A percentile compares a stretch with the other conserved stretches of the same genome.
Conservation (phyloP, 2,888 invertebrate species). For the Dryocosmus kuriphilus region DNA sequence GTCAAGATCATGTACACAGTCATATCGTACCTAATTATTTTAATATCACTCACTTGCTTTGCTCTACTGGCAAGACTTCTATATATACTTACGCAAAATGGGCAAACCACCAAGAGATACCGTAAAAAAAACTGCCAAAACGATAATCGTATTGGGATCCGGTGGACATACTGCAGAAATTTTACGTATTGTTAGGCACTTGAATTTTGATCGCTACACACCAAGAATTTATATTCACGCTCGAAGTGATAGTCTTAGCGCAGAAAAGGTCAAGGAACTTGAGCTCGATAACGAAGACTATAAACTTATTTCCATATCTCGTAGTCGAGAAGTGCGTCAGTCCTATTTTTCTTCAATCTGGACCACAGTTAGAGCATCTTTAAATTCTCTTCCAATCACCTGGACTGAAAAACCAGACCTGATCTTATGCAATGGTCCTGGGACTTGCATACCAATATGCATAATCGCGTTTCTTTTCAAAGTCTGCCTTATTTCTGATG, state of each 20-base stretch:
- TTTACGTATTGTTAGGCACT: conserved; percentile 83
- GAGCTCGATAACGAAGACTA: conserved; percentile 78
- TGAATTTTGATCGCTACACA: conserved; percentile 83
- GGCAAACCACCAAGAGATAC: background rate
- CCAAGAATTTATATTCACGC: conserved; percentile 90
- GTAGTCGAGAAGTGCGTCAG: conserved; percentile 93
- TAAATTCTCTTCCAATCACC: conserved; percentile 85
- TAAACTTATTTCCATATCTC: conserved; percentile 83
- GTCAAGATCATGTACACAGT: background rate
- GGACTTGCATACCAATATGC: conserved; percentile 96
- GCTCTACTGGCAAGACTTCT: background rate
- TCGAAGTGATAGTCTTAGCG: conserved; percentile 87
- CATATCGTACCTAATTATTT: background rate
- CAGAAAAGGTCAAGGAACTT: conserved; percentile 82
- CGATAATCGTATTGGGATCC: conserved; percentile 85
- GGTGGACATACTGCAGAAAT: conserved; percentile 99
- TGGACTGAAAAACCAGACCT: conserved; percentile 87
- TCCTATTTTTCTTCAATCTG: conserved; percentile 88
- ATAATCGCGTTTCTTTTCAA: conserved; percentile 87
- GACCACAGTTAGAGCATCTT: conserved; percentile 87
- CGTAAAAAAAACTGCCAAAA: conserved; percentile 66
- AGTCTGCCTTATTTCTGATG: conserved; percentile 82
- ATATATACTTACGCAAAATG: background rate
- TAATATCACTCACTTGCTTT: background rate
- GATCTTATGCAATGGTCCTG: conserved; percentile 96